These are phyloP conservation scores for Struthio camelus DNA, from an alignment of 2,113 vertebrate species.

Conservation along the genomic window DNA sequence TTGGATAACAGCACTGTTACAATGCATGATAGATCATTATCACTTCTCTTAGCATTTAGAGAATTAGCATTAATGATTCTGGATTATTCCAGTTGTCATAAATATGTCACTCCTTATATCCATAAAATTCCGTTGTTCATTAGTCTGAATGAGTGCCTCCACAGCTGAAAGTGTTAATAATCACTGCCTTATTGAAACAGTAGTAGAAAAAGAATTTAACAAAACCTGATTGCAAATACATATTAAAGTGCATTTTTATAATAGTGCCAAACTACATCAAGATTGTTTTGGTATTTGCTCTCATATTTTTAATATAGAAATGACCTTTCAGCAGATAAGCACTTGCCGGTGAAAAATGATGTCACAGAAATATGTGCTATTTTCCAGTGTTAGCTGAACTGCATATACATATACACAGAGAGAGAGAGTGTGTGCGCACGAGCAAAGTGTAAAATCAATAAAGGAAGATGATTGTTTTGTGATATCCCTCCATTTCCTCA, in stretches of 20 bases:
- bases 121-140: background rate
- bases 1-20: background rate
- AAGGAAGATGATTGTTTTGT: conserved; percentile 60
- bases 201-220: background rate
- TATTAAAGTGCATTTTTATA: background rate
- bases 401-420: background rate
- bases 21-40: background rate
- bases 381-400: background rate
- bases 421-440: background rate
- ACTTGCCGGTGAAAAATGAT: conserved; percentile 6
- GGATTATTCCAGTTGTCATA: background rate
- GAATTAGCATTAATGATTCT: background rate
- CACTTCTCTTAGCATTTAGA: background rate
- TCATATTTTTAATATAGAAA: conserved; percentile 32
- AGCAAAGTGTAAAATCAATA: conserved; percentile 49
- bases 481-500: conserved; percentile 49
- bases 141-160: background rate
- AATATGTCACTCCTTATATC: background rate
- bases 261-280: background rate
- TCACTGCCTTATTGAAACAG: background rate
- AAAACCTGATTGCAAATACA: background rate
- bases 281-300: background rate
- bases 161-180: background rate
- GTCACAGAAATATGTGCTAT: background rate
- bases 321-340: conserved; percentile 23